phyloP scores from a whole-genome alignment of 2,797 vertebrate species.

The Paramormyrops hopkinsi region DNA sequence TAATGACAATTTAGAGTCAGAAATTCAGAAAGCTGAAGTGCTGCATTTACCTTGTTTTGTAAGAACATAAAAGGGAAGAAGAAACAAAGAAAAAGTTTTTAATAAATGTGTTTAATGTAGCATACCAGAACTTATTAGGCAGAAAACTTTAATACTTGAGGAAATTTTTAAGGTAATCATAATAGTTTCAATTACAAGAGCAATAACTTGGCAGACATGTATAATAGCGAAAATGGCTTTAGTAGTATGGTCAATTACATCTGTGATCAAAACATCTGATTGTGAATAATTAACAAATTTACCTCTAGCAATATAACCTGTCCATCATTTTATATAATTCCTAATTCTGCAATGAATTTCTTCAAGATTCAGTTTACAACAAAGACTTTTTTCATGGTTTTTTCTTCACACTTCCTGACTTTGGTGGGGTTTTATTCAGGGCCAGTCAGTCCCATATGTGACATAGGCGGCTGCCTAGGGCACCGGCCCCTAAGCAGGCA shows the following conservation, averaged over 20 bases:
- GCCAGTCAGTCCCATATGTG: neutral
- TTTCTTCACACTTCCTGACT: neutral
- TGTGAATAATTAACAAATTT: neutral
- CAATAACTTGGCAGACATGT: neutral
- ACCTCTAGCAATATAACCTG: neutral
- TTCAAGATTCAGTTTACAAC: neutral
- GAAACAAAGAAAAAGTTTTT: neutral
- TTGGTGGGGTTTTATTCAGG: neutral
- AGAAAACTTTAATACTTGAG: neutral
- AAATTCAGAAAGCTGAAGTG: neutral
- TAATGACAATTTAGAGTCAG: neutral
- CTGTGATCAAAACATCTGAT: neutral
- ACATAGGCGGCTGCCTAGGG: neutral
- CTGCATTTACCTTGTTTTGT: neutral
- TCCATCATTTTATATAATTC: neutral
- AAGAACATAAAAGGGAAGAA: neutral
- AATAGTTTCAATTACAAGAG: neutral
- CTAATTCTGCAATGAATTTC: neutral
- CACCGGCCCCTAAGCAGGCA: neutral
- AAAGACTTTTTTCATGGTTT: neutral
- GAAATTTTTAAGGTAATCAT: neutral
- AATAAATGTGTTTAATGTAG: neutral
- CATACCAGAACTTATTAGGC: neutral
- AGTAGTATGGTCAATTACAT: slow-evolving; percentile 5
- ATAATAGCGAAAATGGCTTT: neutral